Evolutionary conservation across 2,888 invertebrate species (phyloP).

Genomic region (Acanthoscelides obtectus): DNA sequence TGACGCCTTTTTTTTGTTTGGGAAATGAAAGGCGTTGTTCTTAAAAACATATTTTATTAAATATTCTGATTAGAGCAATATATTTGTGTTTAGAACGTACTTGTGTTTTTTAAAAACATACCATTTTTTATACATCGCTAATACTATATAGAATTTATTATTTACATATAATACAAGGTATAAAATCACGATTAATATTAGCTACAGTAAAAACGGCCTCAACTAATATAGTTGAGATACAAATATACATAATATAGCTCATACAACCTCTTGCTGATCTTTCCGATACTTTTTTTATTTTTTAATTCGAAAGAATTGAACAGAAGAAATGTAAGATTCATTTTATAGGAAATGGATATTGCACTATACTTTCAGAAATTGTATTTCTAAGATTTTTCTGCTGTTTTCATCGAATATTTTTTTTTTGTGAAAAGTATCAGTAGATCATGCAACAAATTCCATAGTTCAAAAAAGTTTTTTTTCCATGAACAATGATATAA

Average conservation of each 20-base stretch:
- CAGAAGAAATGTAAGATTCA: too few species aligned
- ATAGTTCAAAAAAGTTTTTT: background rate
- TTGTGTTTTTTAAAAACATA: slow-evolving; percentile 42
- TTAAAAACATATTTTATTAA: slow-evolving; percentile 32
- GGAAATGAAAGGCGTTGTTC: slow-evolving; percentile 3
- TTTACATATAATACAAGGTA: slow-evolving; percentile 38
- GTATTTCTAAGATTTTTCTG: too few species aligned
- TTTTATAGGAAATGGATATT: too few species aligned
- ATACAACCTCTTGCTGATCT: background rate
- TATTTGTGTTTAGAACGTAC: slow-evolving; percentile 36
- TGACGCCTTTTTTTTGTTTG: too few species aligned
- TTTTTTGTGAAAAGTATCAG: background rate
- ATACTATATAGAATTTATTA: slow-evolving; percentile 29
- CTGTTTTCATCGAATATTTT: too few species aligned
- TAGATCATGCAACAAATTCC: background rate
- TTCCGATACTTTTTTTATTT: background rate
- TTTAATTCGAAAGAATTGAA: too few species aligned
- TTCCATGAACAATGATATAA: background rate
- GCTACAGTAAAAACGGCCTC: slow-evolving; percentile 25
- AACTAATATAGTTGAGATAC: slow-evolving; percentile 40
- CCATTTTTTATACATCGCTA: slow-evolving; percentile 33
- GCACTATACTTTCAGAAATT: background rate
- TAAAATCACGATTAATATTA: slow-evolving; percentile 33
- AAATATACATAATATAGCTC: background rate
- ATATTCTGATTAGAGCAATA: slow-evolving; percentile 38